These are phyloP conservation scores for Microplitis mediator DNA, from an alignment of 1,140 invertebrate genomes.

Conservation along the genomic window DNA sequence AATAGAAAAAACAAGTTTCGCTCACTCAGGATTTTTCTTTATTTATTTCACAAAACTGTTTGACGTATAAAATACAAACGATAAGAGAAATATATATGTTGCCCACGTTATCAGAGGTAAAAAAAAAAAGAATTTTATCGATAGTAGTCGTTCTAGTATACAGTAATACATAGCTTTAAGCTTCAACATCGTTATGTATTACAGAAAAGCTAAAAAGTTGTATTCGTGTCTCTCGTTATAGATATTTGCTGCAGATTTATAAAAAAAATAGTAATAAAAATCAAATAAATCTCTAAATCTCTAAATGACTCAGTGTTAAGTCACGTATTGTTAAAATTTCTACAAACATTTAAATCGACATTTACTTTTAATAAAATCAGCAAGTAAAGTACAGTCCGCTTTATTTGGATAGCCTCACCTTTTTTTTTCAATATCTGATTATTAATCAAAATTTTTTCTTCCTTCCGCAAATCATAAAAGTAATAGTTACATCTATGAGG, in stretches of 20 bases:
- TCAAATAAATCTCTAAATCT: not conserved
- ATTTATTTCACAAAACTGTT: not conserved
- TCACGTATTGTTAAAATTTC: too few relatives aligned
- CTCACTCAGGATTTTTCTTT: constrained; percentile 6
- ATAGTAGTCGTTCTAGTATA: not conserved
- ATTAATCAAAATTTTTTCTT: too few relatives aligned
- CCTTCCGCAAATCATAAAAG: too few relatives aligned
- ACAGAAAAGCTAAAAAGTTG: not conserved
- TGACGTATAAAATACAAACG: not conserved
- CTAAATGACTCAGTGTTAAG: too few relatives aligned
- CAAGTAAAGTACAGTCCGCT: too few relatives aligned
- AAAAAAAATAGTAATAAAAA: not conserved
- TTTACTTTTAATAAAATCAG: too few relatives aligned
- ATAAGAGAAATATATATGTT: constrained; percentile 27
- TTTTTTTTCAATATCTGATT: too few relatives aligned
- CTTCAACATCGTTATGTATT: not conserved
- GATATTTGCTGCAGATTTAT: too few relatives aligned
- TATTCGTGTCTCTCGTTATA: not conserved
- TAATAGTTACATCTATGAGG: too few relatives aligned
- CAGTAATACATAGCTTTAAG: not conserved
- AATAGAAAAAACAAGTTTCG: constrained; percentile 4
- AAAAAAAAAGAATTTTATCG: constrained; percentile 25
- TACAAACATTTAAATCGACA: too few relatives aligned
- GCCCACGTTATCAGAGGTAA: constrained; percentile 25
- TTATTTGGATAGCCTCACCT: too few relatives aligned